Percentiles rank a stretch among this genome's conserved stretches.
These are phyloP conservation scores for Melanotaenia trifasciata DNA, from an alignment of 2,797 vertebrate genomes.

Conservation along the genomic window DNA sequence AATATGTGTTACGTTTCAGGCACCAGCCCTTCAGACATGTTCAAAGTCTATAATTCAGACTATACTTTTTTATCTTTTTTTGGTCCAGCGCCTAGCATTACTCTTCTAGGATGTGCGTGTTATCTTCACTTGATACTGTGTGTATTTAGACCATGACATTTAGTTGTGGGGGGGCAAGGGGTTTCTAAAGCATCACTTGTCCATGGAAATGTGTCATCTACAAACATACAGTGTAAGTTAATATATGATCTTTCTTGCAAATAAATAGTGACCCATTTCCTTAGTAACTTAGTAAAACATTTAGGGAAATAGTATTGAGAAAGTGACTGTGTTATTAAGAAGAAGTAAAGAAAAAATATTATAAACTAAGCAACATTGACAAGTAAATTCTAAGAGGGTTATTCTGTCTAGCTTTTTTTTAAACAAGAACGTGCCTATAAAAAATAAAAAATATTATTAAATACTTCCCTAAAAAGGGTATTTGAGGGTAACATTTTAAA, in stretches of 20 bases:
- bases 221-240: background rate
- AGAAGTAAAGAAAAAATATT: background rate
- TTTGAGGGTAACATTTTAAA: constrained; percentile 3
- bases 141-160: background rate
- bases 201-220: background rate
- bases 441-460: background rate
- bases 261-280: background rate
- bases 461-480: background rate
- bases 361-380: background rate
- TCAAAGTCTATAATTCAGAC: no score
- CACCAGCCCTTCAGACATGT: no score
- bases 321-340: background rate
- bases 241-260: background rate
- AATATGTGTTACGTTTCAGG: no score
- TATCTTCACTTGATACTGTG: background rate
- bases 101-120: no score
- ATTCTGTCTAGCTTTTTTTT: background rate
- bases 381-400: background rate
- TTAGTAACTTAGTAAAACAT: background rate
- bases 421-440: background rate
- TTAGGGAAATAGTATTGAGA: background rate
- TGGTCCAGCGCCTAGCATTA: no score
- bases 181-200: background rate
- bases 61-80: no score
- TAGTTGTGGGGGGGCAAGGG: background rate